Base-by-base conservation (phyloP, 2,113 vertebrate genomes). In the Caranx melampygus region DNA sequence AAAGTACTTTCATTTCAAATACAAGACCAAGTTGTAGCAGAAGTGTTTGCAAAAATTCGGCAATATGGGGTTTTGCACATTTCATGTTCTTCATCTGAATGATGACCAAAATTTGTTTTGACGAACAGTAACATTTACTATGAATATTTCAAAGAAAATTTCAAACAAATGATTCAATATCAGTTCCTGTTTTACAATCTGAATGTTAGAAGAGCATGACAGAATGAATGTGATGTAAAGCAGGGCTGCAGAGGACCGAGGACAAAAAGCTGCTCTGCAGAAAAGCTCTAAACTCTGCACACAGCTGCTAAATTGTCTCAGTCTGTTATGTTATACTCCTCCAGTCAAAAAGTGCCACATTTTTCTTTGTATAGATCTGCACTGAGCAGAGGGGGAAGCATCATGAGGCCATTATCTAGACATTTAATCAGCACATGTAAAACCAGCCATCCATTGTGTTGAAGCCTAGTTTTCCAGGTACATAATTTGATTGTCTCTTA, bases 171-270 rank as follows among this genome's bases (percentile, higher is more conserved):
- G 49, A 31, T 49, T 5, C 20, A 61, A 62, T 16, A n/a, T 21
- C 26, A 6, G 34, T 35, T 37, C 31, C 18, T 33, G 64, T 62
- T 70, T 51, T 33, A 35, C 70, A 79, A 60, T 33, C 5, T 34
- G 12, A 12, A 76, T 45, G 72, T 45, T 49, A 42, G 9, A 57
- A 5, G 13, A 59, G 57, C 15, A 42, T 42, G 2, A 72, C 72
- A 72, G 47, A 51, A 47, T 58, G 45, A 37, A 52, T 72, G 45
- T 62, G 67, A 72, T 72, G 18, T 67, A 51, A 76, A 35, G n/a
- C 3, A 37, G 57, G 31, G 47, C 54, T 55, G 62, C 35, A 55
- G 57, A 55, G 15, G 47, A 68, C 20, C 6, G 26, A 26, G 40
- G 61, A 7, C 42, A 49, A 49, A 54, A 59, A 33, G 40, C 35